Base-by-base conservation (phyloP, 2,113 vertebrate species). In the Mixornis gularis region DNA sequence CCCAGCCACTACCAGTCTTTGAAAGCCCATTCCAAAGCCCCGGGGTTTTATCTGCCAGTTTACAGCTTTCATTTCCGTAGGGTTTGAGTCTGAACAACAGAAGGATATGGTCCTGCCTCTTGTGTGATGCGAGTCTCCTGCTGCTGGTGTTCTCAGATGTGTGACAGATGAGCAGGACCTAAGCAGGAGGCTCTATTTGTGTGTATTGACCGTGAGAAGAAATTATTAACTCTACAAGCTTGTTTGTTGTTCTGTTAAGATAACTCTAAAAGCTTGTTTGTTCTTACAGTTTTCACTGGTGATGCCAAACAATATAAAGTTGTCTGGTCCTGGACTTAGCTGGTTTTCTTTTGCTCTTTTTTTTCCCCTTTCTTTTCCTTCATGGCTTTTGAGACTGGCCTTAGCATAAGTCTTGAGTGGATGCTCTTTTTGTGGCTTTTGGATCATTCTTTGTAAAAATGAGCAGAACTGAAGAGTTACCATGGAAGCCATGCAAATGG, bases 401-500 rank as follows among this genome's bases (percentile, higher is more conserved):
- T 93, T 85, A 85, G 87, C 79, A 77, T 87, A 88, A 94, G 84
- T 41, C 59, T 91, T 2, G 17, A 91, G 92, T 95, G 83, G 63
- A 83, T 93, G 91, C 86, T 92, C 88, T 95, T 95, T 95, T 64
- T 87, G 91, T 85, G 89, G 36, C 74, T 77, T 85, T 68, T 92
- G 95, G 94, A 95, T 96, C 66, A 68, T 90, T 95, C 94, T 96
- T 96, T 82, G 81, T 93, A 21, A 94, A 94, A 97, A 96, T 60
- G 89, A 97, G 87, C 95, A 95, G 94, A 97, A 94, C 96, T 92
- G 89, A 85, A 53, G 34, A 68, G 97, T 98, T 98, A 97, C 98
- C 97, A 97, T 97, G 96, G 98, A 85, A 97, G 96, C 97, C 89
- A 94, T 95, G 96, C 97, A 98, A 97, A 98, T 98, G 97, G 97